Percentiles rank a stretch among this genome's conserved stretches.
phyloP scores from a whole-genome alignment of 1,140 invertebrate genomes.

The Eupristina koningsbergeri region DNA sequence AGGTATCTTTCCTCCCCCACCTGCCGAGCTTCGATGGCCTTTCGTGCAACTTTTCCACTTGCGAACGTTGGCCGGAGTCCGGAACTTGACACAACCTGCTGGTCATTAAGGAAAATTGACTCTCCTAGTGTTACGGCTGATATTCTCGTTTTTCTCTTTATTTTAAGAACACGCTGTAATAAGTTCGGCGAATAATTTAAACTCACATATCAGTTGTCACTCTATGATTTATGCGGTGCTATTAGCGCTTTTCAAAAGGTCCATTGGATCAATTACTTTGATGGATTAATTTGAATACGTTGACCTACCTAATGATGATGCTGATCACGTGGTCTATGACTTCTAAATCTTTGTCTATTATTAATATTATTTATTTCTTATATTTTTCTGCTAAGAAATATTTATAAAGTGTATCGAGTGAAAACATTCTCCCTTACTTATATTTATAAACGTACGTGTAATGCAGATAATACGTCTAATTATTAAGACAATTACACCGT shows the following conservation, averaged over 20 bases:
- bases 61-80: not conserved
- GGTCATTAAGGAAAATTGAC: constrained; percentile 5
- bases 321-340: not conserved
- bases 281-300: not conserved
- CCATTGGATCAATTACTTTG: not conserved
- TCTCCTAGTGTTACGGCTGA: not conserved
- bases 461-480: too few relatives aligned
- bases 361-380: too few relatives aligned
- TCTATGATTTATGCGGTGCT: not conserved
- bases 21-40: constrained; percentile 27
- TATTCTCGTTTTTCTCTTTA: not conserved
- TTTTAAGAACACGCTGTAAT: not conserved
- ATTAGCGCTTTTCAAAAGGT: not conserved
- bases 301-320: not conserved
- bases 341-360: too few relatives aligned
- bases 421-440: too few relatives aligned
- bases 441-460: too few relatives aligned
- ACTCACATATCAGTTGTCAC: not conserved
- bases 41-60: not conserved
- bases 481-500: too few relatives aligned
- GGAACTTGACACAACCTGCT: not conserved
- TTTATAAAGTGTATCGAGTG: too few relatives aligned
- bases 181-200: not conserved
- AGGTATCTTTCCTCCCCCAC: not conserved
- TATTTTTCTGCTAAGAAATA: too few relatives aligned